Evolutionary conservation across 2,888 invertebrate species (phyloP), one percentile per base, ranked within the genome.

Genomic region (Prionchulus punctatus): DNA sequence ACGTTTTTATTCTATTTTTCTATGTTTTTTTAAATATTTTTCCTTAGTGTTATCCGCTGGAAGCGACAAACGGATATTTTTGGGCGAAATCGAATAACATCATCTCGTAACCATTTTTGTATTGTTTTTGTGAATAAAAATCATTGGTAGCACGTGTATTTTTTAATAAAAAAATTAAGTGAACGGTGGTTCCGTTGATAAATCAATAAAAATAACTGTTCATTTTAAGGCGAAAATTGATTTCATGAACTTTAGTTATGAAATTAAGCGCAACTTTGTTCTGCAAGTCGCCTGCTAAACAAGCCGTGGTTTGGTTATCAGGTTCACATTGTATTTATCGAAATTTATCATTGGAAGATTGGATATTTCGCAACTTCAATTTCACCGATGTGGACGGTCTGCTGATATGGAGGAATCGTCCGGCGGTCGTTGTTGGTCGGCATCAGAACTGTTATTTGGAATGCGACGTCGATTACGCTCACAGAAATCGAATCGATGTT

Each of bases 381-480:
- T 86, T 91, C 64, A 78, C 79, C 2, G 80, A 83, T 59, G 84
- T 85, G 69, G 85, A 88, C 71, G 79, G 91, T 1, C 76, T 96
- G 70, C 79, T 94, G 73, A 76, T 96, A 57, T 96, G 92, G 90
- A 80, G 83, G 55, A 98, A 94, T 72, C 80, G 83, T 62, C 92
- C 94, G 0, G 85, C 89, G 70, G 86, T 98, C 55, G 92, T 98
- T 2, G 82, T 96, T 70, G 98, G 98, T 3, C 81, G 88, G 57
- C 88, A 94, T 73, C 96, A 96, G 73, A 98, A 98, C 74, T 90
- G 92, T 1, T 98, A 92, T 85, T 72, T 82, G 31, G 96, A 98
- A 72, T 83, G 86, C 1, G 85, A 94, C 72, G 75, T 87, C 23
- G 23, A 45, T 7, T 45, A 45, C 23, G 12, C 23, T 12, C 70